These are phyloP conservation scores for Pilophorus perplexus DNA, from an alignment of 2,888 invertebrate species.

Conservation along the genomic window DNA sequence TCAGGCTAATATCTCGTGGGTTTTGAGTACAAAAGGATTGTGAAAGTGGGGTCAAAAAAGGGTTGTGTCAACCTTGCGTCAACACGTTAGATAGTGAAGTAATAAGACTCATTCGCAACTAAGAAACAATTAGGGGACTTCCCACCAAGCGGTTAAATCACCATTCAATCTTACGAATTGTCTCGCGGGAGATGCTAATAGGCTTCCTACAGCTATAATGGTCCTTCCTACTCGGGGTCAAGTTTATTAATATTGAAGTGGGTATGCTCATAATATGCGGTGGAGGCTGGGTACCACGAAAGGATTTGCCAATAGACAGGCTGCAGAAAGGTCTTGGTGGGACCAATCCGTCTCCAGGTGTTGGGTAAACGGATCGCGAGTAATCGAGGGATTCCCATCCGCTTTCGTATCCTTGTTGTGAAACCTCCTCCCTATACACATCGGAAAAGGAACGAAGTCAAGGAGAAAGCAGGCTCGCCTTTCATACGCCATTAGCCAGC, in stretches of 20 bases:
- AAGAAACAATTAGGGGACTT: not conserved
- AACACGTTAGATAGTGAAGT: slow-evolving; percentile 6
- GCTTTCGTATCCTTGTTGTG: not conserved
- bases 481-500: no score
- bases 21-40: slow-evolving; percentile 17
- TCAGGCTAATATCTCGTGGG: not conserved
- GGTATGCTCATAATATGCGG: not conserved
- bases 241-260: not conserved
- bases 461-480: no score
- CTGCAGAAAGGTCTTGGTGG: not conserved
- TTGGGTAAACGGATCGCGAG: no score
- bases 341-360: not conserved
- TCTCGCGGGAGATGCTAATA: slow-evolving; percentile 21
- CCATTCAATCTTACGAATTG: slow-evolving; percentile 1
- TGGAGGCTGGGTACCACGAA: not conserved
- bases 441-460: no score
- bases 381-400: not conserved
- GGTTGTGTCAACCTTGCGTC: slow-evolving; percentile 33
- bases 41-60: slow-evolving; percentile 21
- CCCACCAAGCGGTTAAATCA: slow-evolving; percentile 25
- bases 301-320: not conserved
- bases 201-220: slow-evolving; percentile 1
- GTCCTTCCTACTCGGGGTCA: not conserved
- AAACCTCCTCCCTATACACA: no score
- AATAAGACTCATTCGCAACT: slow-evolving; percentile 9